Percentiles rank a stretch among this genome's conserved stretches.
Conservation (phyloP, 1,140 invertebrate genomes). For the Ooceraea biroi region DNA sequence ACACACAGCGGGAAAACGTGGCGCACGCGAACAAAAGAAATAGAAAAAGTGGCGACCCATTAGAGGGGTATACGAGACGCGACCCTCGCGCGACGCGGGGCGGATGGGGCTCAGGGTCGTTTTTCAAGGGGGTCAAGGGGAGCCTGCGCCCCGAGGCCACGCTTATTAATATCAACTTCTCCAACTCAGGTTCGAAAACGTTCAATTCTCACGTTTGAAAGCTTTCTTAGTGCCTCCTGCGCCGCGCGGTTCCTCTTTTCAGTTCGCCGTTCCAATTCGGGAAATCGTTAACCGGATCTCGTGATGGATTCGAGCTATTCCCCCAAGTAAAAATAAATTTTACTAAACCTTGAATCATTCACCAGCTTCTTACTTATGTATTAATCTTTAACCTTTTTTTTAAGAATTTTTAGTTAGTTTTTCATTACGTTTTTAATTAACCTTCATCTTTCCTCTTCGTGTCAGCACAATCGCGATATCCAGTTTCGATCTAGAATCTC, state of each 20-base stretch:
- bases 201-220: slow-evolving; percentile 12
- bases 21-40: slow-evolving; percentile 44
- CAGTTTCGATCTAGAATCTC: neutral
- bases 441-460: no score
- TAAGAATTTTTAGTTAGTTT: neutral
- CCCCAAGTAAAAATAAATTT: neutral
- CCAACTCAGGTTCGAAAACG: slow-evolving; percentile 32
- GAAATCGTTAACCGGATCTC: neutral
- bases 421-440: neutral
- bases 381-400: no score
- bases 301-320: neutral
- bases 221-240: no score
- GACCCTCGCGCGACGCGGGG: slow-evolving; percentile 55
- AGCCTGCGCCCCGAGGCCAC: slow-evolving; percentile 77
- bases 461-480: neutral
- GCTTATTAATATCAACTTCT: slow-evolving; percentile 68
- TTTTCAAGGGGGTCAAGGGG: slow-evolving; percentile 82
- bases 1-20: slow-evolving; percentile 18
- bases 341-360: neutral
- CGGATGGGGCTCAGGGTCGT: slow-evolving; percentile 77
- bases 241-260: neutral
- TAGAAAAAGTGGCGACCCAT: slow-evolving; percentile 50
- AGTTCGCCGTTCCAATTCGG: neutral
- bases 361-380: no score
- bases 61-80: slow-evolving; percentile 67